Conservation (phyloP, 2,797 vertebrate species). For the Microcaecilia unicolor region DNA sequence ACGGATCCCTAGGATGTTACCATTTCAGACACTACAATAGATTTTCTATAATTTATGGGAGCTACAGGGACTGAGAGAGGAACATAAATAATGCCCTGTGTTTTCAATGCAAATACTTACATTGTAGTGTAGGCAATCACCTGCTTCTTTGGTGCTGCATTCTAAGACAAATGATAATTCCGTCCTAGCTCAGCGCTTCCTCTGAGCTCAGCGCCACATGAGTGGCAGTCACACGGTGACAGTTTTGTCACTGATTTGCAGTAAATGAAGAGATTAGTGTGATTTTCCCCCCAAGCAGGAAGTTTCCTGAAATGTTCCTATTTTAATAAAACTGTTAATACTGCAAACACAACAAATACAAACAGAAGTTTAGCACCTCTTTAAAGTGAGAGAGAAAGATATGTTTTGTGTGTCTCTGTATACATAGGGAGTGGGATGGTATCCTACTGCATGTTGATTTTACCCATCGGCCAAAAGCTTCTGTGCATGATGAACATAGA, state of each 20-base stretch:
- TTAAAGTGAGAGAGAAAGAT: too few relatives aligned
- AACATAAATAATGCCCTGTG: too few relatives aligned
- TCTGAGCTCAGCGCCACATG: constrained; percentile 16
- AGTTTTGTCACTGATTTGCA: constrained; percentile 17
- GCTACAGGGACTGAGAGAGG: too few relatives aligned
- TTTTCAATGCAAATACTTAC: constrained; percentile 19
- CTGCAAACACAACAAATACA: constrained; percentile 15
- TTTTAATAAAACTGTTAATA: constrained; percentile 7
- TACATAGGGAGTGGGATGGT: too few relatives aligned
- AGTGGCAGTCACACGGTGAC: constrained; percentile 5
- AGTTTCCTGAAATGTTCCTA: constrained; percentile 5
- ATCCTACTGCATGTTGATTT: too few relatives aligned
- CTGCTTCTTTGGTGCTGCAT: constrained; percentile 12
- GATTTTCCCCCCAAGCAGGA: constrained; percentile 19
- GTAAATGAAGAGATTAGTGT: constrained; percentile 18
- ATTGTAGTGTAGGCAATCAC: constrained; percentile 18
- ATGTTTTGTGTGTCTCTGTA: too few relatives aligned
- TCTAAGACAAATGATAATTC: constrained; percentile 19
- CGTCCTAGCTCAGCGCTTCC: constrained; percentile 17
- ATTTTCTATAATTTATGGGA: too few relatives aligned
- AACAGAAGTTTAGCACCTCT: constrained; percentile 26
- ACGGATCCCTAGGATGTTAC: too few relatives aligned
- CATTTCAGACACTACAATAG: too few relatives aligned
- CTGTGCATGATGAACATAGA: too few relatives aligned
- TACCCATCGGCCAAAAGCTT: too few relatives aligned